These are phyloP conservation scores for Empidonax traillii DNA, from an alignment of 2,113 vertebrate genomes.

Conservation along the genomic window DNA sequence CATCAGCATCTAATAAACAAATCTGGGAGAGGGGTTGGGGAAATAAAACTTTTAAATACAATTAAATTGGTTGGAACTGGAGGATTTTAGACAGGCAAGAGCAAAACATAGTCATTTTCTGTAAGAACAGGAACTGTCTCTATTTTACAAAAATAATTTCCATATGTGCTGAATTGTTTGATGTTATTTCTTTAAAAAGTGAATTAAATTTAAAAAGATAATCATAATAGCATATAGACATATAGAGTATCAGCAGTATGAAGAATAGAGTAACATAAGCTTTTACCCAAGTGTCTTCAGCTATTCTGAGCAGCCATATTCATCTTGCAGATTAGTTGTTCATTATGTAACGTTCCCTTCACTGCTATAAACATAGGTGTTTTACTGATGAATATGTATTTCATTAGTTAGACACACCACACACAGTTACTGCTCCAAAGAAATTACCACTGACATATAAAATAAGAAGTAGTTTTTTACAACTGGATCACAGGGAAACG, in stretches of 20 bases:
- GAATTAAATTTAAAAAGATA: background rate
- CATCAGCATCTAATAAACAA: background rate
- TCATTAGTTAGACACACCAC: background rate
- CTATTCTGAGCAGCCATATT: background rate
- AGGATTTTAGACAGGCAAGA: background rate
- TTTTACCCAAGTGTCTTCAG: background rate
- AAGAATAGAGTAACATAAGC: background rate
- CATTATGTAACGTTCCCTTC: background rate
- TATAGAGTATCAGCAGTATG: background rate
- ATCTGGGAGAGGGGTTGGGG: accelerated
- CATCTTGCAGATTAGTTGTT: background rate
- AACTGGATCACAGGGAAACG: background rate
- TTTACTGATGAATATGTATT: background rate
- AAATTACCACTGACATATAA: background rate
- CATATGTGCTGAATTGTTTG: accelerated
- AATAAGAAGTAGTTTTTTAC: background rate
- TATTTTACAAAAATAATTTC: background rate
- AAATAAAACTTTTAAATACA: background rate
- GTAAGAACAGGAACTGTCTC: background rate
- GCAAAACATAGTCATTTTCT: background rate
- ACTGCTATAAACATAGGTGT: background rate
- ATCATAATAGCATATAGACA: background rate
- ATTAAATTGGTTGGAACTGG: background rate
- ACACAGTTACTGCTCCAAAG: background rate
- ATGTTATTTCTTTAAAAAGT: background rate